Evolutionary conservation across 2,888 invertebrate genomes (phyloP).

Genomic region (Amorpha juglandis): DNA sequence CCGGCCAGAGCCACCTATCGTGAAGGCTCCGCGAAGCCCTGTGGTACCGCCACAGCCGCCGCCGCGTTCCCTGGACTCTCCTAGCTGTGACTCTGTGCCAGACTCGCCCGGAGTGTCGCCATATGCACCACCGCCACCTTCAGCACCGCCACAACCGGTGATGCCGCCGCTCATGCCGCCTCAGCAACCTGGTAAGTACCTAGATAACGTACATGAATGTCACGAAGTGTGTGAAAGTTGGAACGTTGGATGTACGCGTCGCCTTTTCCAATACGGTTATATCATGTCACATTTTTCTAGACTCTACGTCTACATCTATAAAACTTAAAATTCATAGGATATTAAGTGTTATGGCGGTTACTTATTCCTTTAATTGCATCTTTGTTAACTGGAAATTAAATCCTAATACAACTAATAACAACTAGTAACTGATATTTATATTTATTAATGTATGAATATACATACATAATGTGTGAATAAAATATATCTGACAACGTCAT

Average conservation of each 20-base stretch:
- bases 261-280: not conserved
- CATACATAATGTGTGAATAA: too few relatives aligned
- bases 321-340: too few relatives aligned
- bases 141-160: constrained; percentile 83
- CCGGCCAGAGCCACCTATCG: constrained; percentile 72
- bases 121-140: constrained; percentile 76
- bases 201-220: not conserved
- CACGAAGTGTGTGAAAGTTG: not conserved
- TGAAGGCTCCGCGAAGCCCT: constrained; percentile 76
- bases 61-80: constrained; percentile 68
- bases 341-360: too few relatives aligned
- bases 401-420: too few relatives aligned
- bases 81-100: constrained; percentile 74
- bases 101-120: constrained; percentile 76
- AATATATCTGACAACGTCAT: too few relatives aligned
- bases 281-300: not conserved
- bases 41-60: constrained; percentile 62
- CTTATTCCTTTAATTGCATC: too few relatives aligned
- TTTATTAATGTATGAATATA: too few relatives aligned
- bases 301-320: not conserved
- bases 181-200: constrained; percentile 75
- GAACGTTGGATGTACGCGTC: not conserved
- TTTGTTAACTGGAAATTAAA: too few relatives aligned
- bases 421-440: too few relatives aligned
- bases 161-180: constrained; percentile 80